These are phyloP conservation scores for Drosophila setifemur DNA, from an alignment of 1,140 invertebrate species.

Conservation along the genomic window DNA sequence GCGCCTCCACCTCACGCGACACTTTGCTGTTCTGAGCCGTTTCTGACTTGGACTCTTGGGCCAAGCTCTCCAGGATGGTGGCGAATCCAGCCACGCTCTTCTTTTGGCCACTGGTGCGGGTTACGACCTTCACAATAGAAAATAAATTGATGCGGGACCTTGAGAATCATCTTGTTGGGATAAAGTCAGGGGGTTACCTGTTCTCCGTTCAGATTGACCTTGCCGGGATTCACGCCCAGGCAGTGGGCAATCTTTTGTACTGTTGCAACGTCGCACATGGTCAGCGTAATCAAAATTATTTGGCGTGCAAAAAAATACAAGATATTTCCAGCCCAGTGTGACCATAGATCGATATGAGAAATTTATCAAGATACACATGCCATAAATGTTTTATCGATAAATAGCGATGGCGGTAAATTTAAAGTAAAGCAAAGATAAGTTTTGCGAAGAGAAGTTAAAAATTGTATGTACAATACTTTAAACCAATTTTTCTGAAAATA, in stretches of 20 bases:
- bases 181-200: conserved; percentile 40
- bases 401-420: too few relatives aligned
- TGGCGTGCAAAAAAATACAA: conserved; percentile 22
- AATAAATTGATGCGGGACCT: conserved; percentile 26
- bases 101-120: conserved; percentile 59
- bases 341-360: too few relatives aligned
- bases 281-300: conserved; percentile 2
- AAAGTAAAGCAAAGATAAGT: too few relatives aligned
- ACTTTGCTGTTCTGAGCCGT: conserved; percentile 62
- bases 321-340: background rate
- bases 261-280: conserved; percentile 77
- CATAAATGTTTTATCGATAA: too few relatives aligned
- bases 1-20: conserved; percentile 58
- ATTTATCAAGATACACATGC: too few relatives aligned
- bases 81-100: conserved; percentile 83
- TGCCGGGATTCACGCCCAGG: conserved; percentile 58
- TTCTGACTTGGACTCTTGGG: conserved; percentile 82
- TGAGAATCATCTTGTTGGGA: background rate
- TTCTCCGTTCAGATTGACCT: conserved; percentile 66
- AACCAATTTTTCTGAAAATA: too few relatives aligned
- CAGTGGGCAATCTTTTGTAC: conserved; percentile 77
- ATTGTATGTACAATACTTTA: too few relatives aligned
- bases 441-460: too few relatives aligned
- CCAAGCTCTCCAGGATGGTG: conserved; percentile 83
- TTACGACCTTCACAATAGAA: conserved; percentile 73